Evolutionary conservation across 2,888 invertebrate genomes (phyloP), one percentile per base, ranked within the genome.

Genomic region (Sisyra terminalis): DNA sequence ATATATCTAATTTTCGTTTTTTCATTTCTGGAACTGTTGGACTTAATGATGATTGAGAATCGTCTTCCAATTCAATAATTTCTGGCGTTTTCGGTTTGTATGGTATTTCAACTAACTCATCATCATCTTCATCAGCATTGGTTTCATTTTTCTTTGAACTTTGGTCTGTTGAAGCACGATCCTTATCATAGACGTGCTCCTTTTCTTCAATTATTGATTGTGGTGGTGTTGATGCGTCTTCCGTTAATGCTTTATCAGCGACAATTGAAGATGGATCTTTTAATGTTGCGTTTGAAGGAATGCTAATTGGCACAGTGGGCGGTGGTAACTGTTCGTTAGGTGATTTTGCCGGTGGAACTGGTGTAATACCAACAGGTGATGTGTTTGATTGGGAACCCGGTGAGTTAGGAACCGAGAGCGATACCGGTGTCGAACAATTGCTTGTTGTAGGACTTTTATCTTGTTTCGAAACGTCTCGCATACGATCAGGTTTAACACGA

Each of bases 1-100:
- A 63, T 35, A 83, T 81, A 49, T 83, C 83, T 6, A 83, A 63
- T 53, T 81, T 82, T 47, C 76, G 72, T 51, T 70, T 72, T 59
- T 79, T 80, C 48, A 79, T 71, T 45, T 61, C 64, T 30, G 60
- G 61, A 50, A 64, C 57, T 36, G 13, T 37, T 42, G 29, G 30
- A 17, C 11, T 40, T 24, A 14, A 11, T 10, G 24, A 29, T 7
- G 37, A 15, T n/a, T 42, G 29, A 10, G 45, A 45, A 16, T 57
- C 55, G 4, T 54, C 45, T 42, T 77, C 78, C 7, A 77, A 57
- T 50, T 75, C 73, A 42, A 75, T 75, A 11, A 74, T 70, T 55
- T 78, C 78, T 8, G 78, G 75, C 0, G 70, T 70, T 53, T 72
- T 71, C 0, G 75, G 71, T 51, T 65, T 69, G 57, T 69, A 71